These are phyloP conservation scores for Hydroisotoma schaefferi DNA, from an alignment of 2,888 invertebrate species.

Conservation along the genomic window DNA sequence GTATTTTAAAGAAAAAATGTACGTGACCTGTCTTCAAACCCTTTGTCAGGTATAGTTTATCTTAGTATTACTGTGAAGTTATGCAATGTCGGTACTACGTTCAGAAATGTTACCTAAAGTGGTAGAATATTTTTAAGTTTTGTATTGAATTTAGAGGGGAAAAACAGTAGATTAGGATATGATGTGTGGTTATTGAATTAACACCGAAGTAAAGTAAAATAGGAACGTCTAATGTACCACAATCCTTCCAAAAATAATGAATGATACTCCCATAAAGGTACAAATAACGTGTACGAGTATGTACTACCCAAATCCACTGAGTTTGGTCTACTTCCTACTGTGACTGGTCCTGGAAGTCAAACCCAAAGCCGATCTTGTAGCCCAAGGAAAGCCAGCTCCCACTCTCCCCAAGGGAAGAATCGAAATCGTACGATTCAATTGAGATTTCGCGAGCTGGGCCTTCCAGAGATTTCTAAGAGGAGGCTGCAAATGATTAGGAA, in stretches of 20 bases:
- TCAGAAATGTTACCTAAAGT: too few relatives aligned
- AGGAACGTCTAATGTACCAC: too few relatives aligned
- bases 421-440: constrained; percentile 41
- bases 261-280: too few relatives aligned
- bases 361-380: background rate
- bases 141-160: too few relatives aligned
- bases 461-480: constrained; percentile 78
- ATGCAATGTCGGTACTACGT: too few relatives aligned
- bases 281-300: constrained; percentile 48
- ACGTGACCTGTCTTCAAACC: constrained; percentile 38
- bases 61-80: too few relatives aligned
- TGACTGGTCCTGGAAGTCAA: background rate
- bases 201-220: too few relatives aligned
- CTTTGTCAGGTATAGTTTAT: constrained; percentile 28
- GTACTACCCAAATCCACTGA: constrained; percentile 45
- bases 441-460: constrained; percentile 52
- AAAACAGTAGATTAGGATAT: too few relatives aligned
- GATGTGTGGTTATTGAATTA: too few relatives aligned
- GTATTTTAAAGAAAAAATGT: background rate
- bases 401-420: constrained; percentile 36
- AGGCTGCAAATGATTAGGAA: constrained; percentile 80
- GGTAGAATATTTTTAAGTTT: too few relatives aligned
- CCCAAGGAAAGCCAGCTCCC: constrained; percentile 15
- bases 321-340: constrained; percentile 41
- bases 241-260: too few relatives aligned